phyloP scores from a whole-genome alignment of 2,113 vertebrate genomes.

The Colaptes auratus region DNA sequence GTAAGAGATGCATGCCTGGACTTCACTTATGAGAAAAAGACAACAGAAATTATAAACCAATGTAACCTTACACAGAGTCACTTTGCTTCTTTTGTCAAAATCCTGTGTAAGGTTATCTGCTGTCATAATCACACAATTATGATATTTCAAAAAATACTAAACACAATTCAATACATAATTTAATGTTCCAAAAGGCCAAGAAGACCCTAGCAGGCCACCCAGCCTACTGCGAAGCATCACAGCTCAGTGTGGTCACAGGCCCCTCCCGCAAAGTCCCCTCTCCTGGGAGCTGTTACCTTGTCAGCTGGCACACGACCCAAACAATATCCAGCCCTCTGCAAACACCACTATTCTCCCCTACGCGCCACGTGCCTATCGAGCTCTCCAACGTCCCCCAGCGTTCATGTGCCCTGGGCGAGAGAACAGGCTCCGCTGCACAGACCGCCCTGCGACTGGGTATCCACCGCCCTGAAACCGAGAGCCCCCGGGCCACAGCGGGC shows the following conservation, averaged over 20 bases:
- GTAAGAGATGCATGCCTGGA: accelerated
- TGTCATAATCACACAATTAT: accelerated
- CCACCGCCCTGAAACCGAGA: too few species aligned
- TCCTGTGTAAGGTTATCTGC: accelerated
- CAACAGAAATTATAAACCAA: neutral
- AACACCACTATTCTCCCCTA: accelerated
- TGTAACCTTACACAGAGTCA: accelerated
- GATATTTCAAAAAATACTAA: accelerated
- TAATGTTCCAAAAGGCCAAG: too few species aligned
- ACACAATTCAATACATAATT: accelerated
- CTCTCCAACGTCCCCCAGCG: neutral
- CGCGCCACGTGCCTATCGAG: accelerated
- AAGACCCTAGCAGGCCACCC: neutral
- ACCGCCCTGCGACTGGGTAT: neutral
- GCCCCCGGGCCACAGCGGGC: too few species aligned
- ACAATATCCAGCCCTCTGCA: accelerated
- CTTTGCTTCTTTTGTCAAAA: neutral
- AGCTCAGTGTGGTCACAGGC: neutral
- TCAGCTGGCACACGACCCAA: accelerated
- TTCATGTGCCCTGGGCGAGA: accelerated
- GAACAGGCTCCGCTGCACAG: too few species aligned
- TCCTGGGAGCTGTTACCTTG: accelerated
- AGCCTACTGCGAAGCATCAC: neutral
- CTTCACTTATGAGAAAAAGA: neutral
- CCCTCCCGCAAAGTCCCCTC: accelerated